Conservation (phyloP, 1,140 invertebrate species). For the Listronotus bonariensis region DNA sequence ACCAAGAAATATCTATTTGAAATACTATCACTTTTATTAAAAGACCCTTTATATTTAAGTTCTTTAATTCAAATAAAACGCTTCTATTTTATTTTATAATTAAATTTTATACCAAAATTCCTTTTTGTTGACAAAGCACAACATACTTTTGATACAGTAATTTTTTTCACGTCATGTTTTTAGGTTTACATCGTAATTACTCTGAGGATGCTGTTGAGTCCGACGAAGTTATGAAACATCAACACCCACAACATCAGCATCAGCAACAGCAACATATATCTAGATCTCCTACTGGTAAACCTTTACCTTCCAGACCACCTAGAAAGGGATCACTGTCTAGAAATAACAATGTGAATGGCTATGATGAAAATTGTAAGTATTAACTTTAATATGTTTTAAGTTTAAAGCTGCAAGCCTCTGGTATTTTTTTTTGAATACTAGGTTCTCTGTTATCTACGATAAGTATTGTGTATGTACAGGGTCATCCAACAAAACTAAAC, state of each 20-base stretch:
- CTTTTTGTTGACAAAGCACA: not conserved
- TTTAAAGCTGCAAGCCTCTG: too few species aligned
- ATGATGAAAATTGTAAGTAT: slow-evolving; percentile 51
- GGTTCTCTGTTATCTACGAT: too few species aligned
- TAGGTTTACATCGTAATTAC: slow-evolving; percentile 83
- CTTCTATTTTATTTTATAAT: not conserved
- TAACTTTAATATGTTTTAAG: not conserved
- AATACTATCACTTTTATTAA: too few species aligned
- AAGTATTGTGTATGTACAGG: too few species aligned
- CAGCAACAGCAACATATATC: slow-evolving; percentile 42
- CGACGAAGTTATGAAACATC: slow-evolving; percentile 68
- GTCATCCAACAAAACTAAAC: too few species aligned
- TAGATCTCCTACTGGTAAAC: slow-evolving; percentile 58
- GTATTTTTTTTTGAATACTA: too few species aligned
- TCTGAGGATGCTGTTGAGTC: slow-evolving; percentile 77
- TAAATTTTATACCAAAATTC: too few species aligned
- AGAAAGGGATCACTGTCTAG: slow-evolving; percentile 74
- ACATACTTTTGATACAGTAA: not conserved
- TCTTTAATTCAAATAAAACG: too few species aligned
- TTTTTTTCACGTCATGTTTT: slow-evolving; percentile 29
- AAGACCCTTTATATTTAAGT: too few species aligned
- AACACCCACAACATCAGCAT: slow-evolving; percentile 42
- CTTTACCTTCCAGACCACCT: slow-evolving; percentile 70
- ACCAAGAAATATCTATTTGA: too few species aligned
- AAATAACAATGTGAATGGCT: slow-evolving; percentile 52